phyloP scores from a whole-genome alignment of 2,797 vertebrate genomes.

The Hyperoplus immaculatus region DNA sequence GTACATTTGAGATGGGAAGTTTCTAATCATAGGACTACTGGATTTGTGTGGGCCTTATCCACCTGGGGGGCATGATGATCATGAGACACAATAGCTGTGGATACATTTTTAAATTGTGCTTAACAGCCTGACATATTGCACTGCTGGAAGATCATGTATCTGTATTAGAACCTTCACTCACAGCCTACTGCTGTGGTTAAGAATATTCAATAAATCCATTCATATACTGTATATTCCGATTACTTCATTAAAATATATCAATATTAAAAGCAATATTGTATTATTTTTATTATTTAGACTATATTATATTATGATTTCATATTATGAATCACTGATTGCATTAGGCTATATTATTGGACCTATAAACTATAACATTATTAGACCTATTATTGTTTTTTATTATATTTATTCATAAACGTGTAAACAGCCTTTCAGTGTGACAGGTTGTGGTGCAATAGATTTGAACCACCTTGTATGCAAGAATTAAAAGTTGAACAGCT shows the following conservation, averaged over 20 bases:
- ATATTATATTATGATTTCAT: too few species aligned
- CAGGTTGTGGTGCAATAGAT: not conserved
- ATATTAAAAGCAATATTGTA: too few species aligned
- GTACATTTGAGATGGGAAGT: not conserved
- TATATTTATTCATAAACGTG: not conserved
- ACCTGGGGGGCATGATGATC: not conserved
- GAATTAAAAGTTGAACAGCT: not conserved
- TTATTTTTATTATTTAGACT: not conserved
- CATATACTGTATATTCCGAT: too few species aligned
- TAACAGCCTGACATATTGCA: not conserved
- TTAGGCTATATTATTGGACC: too few species aligned
- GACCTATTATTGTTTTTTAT: not conserved
- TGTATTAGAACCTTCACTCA: not conserved
- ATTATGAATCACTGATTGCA: too few species aligned
- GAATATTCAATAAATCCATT: too few species aligned
- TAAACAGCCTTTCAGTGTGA: constrained; percentile 1
- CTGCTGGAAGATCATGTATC: too few species aligned
- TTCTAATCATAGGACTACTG: not conserved
- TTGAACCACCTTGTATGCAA: not conserved
- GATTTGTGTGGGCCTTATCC: not conserved
- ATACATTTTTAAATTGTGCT: not conserved
- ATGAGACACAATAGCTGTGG: not conserved
- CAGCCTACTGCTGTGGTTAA: too few species aligned
- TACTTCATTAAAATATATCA: not conserved
- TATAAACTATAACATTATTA: not conserved